A percentile compares a stretch with the other conserved stretches of the same genome.
Conservation (phyloP, 2,888 invertebrate species). For the Metallyticus violacea region DNA sequence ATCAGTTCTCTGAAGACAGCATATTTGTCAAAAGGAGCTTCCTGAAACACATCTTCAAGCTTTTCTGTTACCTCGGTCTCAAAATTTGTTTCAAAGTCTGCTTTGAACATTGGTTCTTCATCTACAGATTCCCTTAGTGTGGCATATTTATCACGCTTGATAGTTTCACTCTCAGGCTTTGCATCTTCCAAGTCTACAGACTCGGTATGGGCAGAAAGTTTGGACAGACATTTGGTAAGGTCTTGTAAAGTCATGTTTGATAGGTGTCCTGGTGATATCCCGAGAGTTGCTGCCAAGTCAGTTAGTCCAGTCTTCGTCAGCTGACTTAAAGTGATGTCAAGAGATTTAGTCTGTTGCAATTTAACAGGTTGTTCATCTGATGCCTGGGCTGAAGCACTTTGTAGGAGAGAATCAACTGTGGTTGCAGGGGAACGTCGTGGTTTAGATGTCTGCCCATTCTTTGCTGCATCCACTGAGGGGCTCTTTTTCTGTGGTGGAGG, state of each 20-base stretch:
- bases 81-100: slow-evolving; percentile 63
- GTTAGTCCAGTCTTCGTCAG: slow-evolving; percentile 78
- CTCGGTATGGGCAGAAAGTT: slow-evolving; percentile 51
- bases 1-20: slow-evolving; percentile 82
- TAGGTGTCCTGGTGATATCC: slow-evolving; percentile 73
- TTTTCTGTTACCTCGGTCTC: slow-evolving; percentile 36
- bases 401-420: slow-evolving; percentile 10
- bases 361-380: slow-evolving; percentile 35
- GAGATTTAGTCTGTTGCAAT: slow-evolving; percentile 44
- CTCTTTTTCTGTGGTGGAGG: slow-evolving; percentile 48
- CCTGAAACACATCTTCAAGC: slow-evolving; percentile 43
- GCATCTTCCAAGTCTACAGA: slow-evolving; percentile 43
- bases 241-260: slow-evolving; percentile 86
- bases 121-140: slow-evolving; percentile 39
- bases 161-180: slow-evolving; percentile 33
- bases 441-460: slow-evolving; percentile 40
- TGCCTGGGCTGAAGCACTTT: slow-evolving; percentile 16
- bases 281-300: slow-evolving; percentile 71
- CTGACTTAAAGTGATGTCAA: slow-evolving; percentile 80
- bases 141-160: slow-evolving; percentile 38
- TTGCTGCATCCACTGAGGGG: slow-evolving; percentile 31
- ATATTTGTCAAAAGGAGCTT: slow-evolving; percentile 72
- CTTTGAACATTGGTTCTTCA: slow-evolving; percentile 42
- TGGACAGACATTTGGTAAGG: slow-evolving; percentile 73
- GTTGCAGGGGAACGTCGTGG: slow-evolving; percentile 36